Percentiles rank a stretch among this genome's conserved stretches.
Evolutionary conservation across 92 coral and sea anemone genomes (phyloP).

Genomic region (Phenganax marumi): DNA sequence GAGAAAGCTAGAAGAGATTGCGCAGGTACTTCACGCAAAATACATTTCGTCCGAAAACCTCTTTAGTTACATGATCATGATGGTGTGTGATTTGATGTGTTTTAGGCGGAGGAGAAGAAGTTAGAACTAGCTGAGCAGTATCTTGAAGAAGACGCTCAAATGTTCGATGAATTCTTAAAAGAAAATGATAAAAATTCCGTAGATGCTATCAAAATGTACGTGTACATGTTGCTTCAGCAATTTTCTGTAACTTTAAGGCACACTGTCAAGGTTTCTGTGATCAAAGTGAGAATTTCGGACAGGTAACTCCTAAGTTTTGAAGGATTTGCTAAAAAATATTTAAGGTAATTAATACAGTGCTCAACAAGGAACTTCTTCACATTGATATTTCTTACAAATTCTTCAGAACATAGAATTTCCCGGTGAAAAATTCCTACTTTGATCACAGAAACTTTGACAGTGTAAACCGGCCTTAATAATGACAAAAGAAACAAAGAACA

Average conservation of each 20-base stretch:
- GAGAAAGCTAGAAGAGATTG: constrained; percentile 98
- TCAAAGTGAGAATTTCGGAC: too few relatives aligned
- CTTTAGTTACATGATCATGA: neutral
- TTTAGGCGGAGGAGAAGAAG: constrained; percentile 94
- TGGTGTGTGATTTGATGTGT: neutral
- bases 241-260: neutral
- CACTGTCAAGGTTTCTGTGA: neutral
- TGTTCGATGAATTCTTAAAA: constrained; percentile 98
- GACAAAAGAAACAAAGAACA: neutral
- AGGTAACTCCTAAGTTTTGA: too few relatives aligned
- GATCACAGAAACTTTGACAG: too few relatives aligned
- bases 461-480: too few relatives aligned
- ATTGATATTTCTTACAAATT: too few relatives aligned
- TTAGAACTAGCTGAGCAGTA: constrained; percentile 96
- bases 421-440: too few relatives aligned
- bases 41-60: too few relatives aligned
- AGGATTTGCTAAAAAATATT: neutral
- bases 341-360: neutral
- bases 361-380: too few relatives aligned
- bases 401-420: too few relatives aligned
- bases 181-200: constrained; percentile 99
- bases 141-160: constrained; percentile 99
- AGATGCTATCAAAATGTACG: constrained; percentile 95
- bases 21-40: constrained; percentile 60
- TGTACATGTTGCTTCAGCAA: neutral